These are phyloP conservation scores for Furnarius figulus DNA, from an alignment of 2,113 vertebrate species.

Conservation along the genomic window DNA sequence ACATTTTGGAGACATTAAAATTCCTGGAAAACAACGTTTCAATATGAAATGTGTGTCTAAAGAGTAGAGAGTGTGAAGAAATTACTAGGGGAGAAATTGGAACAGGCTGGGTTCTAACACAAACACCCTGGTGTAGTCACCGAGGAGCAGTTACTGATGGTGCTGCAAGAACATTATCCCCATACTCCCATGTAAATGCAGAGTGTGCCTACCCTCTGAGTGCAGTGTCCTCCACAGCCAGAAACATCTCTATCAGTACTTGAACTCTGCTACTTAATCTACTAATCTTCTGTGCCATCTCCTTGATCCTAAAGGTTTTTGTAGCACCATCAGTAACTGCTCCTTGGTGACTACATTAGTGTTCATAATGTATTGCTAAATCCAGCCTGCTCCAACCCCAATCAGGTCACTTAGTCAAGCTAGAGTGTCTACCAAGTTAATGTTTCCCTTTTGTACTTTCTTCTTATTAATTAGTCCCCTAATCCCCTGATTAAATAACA, in stretches of 20 bases:
- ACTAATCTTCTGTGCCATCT: neutral
- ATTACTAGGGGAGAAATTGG: neutral
- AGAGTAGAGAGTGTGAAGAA: neutral
- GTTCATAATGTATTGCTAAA: rapidly evolving
- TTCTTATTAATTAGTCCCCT: neutral
- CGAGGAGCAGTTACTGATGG: neutral
- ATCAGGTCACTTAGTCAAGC: neutral
- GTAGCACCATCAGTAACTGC: neutral
- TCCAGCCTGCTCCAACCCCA: rapidly evolving
- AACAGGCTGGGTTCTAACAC: neutral
- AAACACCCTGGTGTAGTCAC: neutral
- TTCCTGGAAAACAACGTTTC: neutral
- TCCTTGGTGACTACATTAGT: neutral
- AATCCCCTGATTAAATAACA: neutral
- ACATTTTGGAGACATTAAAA: neutral
- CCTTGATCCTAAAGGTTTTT: neutral
- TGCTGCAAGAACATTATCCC: neutral
- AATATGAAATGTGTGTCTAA: neutral
- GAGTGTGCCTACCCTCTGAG: rapidly evolving
- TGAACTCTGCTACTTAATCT: neutral
- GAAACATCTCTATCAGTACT: neutral
- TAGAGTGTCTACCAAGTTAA: neutral
- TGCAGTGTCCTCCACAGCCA: neutral
- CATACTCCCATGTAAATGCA: neutral
- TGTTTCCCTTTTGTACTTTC: neutral